Conservation (phyloP, 64 coral and sea anemone genomes). For the Porites australiensis region DNA sequence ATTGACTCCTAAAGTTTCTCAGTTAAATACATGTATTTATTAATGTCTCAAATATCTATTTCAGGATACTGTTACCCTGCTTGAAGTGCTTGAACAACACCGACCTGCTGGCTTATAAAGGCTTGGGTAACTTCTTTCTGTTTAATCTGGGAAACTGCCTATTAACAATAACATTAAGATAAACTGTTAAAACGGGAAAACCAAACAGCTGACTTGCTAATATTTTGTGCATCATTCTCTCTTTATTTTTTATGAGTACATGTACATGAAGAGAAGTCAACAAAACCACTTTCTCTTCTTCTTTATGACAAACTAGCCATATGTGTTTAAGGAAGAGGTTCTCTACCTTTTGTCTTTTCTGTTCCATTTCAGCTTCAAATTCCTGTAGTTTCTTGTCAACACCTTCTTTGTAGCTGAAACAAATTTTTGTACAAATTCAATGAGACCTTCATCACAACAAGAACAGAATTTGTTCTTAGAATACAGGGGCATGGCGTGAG, state of each 20-base stretch:
- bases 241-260: background rate
- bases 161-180: background rate
- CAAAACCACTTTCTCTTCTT: too few relatives aligned
- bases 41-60: background rate
- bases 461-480: too few relatives aligned
- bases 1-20: too few relatives aligned
- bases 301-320: too few relatives aligned
- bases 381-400: conserved; percentile 81
- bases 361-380: conserved; percentile 74
- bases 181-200: too few relatives aligned
- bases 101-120: conserved; percentile 78
- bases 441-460: too few relatives aligned
- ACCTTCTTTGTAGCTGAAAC: conserved; percentile 75
- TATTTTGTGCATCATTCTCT: background rate
- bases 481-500: too few relatives aligned
- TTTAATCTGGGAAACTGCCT: conserved; percentile 81
- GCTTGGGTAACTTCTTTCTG: conserved; percentile 65
- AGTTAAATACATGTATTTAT: too few relatives aligned
- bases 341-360: conserved; percentile 72
- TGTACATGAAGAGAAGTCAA: background rate
- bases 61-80: conserved; percentile 38
- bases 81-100: conserved; percentile 29
- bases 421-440: background rate
- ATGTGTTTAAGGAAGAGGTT: too few relatives aligned
- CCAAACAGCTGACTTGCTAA: too few relatives aligned